These are phyloP conservation scores for Cancer borealis DNA, from an alignment of 2,888 invertebrate species.

Conservation along the genomic window DNA sequence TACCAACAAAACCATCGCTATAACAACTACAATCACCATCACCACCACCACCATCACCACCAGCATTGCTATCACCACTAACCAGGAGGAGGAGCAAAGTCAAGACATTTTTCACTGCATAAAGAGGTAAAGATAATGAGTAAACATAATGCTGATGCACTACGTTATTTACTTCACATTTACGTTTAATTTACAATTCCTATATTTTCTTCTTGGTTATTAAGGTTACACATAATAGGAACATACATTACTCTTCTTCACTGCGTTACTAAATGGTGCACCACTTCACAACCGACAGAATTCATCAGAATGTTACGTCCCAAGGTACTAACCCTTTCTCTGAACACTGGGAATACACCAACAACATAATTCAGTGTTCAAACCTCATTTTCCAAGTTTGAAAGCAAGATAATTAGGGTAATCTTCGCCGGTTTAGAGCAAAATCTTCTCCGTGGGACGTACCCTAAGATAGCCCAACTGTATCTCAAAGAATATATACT, in stretches of 20 bases:
- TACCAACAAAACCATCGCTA: neutral
- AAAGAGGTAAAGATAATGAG: neutral
- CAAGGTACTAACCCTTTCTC: neutral
- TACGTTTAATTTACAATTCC: neutral
- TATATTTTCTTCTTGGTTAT: neutral
- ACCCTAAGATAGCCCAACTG: neutral
- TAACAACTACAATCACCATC: neutral
- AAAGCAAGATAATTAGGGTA: conserved; percentile 9
- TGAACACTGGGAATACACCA: neutral
- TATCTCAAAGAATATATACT: neutral
- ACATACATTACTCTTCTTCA: neutral
- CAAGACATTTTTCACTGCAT: neutral
- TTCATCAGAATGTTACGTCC: neutral
- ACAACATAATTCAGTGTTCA: neutral
- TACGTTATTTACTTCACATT: neutral
- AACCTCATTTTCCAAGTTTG: neutral
- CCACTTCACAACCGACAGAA: neutral
- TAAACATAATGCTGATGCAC: neutral
- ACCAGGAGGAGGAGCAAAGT: neutral
- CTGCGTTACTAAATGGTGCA: neutral
- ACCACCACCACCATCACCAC: neutral
- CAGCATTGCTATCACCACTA: neutral
- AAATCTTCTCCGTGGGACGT: conserved; percentile 9
- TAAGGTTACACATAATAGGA: neutral
- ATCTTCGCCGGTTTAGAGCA: neutral